Conservation (phyloP, 2,797 vertebrate species). For the Hippoglossus hippoglossus region DNA sequence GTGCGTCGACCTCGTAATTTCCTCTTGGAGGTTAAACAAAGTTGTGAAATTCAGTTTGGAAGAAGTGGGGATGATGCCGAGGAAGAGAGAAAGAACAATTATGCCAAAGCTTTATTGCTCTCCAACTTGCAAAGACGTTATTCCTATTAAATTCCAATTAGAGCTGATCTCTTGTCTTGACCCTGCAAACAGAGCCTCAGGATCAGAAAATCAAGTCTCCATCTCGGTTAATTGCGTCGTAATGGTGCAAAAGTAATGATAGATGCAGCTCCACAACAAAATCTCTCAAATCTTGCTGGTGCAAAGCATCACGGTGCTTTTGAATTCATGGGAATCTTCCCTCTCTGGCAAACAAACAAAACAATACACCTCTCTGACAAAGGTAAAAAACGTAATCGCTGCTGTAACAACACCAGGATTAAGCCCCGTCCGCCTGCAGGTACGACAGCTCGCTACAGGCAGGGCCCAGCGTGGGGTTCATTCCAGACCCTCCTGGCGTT, state of each 20-base stretch:
- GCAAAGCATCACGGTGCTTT: slow-evolving; percentile 1
- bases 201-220: slow-evolving; percentile 47
- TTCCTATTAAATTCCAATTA: slow-evolving; percentile 67
- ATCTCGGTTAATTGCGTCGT: slow-evolving; percentile 56
- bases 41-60: slow-evolving; percentile 55
- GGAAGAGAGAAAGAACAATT: slow-evolving; percentile 1
- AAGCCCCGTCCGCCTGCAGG: slow-evolving; percentile 53
- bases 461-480: slow-evolving; percentile 54
- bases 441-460: slow-evolving; percentile 34
- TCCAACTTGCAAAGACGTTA: slow-evolving; percentile 20
- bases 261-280: slow-evolving; percentile 12
- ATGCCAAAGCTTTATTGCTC: neutral
- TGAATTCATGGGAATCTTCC: neutral
- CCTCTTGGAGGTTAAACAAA: slow-evolving; percentile 57
- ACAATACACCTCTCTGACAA: neutral
- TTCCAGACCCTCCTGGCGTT: slow-evolving; percentile 56
- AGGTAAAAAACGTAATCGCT: slow-evolving; percentile 9
- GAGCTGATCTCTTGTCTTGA: slow-evolving; percentile 45
- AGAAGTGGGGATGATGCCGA: slow-evolving; percentile 10
- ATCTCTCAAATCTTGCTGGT: slow-evolving; percentile 6
- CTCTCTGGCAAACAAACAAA: neutral
- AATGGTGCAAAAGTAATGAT: slow-evolving; percentile 63
- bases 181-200: slow-evolving; percentile 45
- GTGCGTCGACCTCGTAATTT: slow-evolving; percentile 55
- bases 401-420: slow-evolving; percentile 40